These are phyloP conservation scores for Meriones psammophilus DNA, from an alignment of 2,797 vertebrate species.

Conservation along the genomic window DNA sequence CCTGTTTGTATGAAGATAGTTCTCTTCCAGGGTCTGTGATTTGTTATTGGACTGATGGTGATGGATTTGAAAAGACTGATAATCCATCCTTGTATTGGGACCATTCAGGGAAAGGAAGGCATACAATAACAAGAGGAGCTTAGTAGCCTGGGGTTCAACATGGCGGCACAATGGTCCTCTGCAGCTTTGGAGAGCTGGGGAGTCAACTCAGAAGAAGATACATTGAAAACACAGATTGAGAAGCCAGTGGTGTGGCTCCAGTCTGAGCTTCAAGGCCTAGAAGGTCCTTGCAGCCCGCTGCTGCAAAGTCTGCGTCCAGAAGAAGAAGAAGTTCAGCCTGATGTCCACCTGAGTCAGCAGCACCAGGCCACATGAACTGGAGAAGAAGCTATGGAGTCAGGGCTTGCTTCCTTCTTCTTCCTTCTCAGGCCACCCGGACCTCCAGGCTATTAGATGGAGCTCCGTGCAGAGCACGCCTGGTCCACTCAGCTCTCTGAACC, in stretches of 20 bases:
- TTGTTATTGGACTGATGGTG: background rate
- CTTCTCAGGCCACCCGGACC: background rate
- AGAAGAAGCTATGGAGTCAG: background rate
- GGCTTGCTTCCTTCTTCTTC: no score
- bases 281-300: background rate
- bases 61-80: background rate
- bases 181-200: background rate
- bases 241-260: accelerated
- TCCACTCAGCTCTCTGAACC: background rate
- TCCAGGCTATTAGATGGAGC: background rate
- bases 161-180: background rate
- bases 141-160: background rate
- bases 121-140: background rate
- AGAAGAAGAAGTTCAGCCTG: background rate
- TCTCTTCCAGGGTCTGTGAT: background rate
- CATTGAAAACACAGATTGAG: background rate
- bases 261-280: background rate
- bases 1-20: background rate
- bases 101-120: background rate
- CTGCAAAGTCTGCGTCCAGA: background rate
- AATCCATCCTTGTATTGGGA: background rate
- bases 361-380: background rate
- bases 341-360: no score
- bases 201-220: background rate
- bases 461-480: no score